phyloP scores from a whole-genome alignment of 2,113 vertebrate species.

The Herpetotheres cachinnans region DNA sequence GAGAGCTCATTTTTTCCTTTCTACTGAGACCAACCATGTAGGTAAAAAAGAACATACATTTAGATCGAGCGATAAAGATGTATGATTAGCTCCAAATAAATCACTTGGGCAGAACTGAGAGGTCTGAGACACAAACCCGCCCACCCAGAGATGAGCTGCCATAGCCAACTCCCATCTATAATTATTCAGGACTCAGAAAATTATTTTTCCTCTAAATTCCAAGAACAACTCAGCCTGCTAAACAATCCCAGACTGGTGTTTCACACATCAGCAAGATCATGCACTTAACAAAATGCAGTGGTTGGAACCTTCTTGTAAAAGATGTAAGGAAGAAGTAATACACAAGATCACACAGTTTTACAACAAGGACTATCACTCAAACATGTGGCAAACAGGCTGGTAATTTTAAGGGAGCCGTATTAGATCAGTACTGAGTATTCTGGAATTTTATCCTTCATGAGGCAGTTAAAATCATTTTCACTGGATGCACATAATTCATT shows the following conservation, averaged over 20 bases:
- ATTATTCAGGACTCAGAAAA: neutral
- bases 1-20: neutral
- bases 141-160: neutral
- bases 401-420: neutral
- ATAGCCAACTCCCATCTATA: neutral
- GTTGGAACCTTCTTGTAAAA: neutral
- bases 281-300: neutral
- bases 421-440: neutral
- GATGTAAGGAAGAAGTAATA: rapidly evolving
- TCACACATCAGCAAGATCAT: neutral
- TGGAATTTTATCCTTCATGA: neutral
- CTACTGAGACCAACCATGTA: neutral
- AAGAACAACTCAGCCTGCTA: neutral
- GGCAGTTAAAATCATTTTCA: neutral
- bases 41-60: neutral
- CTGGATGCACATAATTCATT: neutral
- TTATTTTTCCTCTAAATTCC: neutral
- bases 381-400: neutral
- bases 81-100: neutral
- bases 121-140: neutral
- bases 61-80: neutral
- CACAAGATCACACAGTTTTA: neutral
- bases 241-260: neutral
- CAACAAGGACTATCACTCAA: neutral
- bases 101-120: neutral